Evolutionary conservation across 2,797 vertebrate species (phyloP).

Genomic region (Anguilla obscura): DNA sequence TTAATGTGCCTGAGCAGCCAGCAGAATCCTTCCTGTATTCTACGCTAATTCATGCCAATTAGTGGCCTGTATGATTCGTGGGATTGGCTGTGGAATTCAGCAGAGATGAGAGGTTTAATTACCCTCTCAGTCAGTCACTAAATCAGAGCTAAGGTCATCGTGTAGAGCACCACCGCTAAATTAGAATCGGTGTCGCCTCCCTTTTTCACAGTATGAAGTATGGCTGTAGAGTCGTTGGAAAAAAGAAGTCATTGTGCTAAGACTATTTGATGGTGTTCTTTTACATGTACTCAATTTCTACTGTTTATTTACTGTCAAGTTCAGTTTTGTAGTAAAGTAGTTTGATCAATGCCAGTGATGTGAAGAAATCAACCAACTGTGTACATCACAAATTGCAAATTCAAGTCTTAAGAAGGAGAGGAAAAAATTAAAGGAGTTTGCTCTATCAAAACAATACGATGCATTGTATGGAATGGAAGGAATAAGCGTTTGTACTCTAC

Average conservation of each 20-base stretch:
- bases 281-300: neutral
- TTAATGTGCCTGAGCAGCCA: slow-evolving; percentile 27
- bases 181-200: neutral
- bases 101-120: slow-evolving; percentile 42
- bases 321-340: neutral
- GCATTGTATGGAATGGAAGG: neutral
- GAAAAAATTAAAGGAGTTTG: neutral
- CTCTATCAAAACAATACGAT: slow-evolving; percentile 13
- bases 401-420: neutral
- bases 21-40: slow-evolving; percentile 36
- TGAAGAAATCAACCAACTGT: neutral
- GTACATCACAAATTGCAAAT: neutral
- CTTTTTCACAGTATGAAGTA: neutral
- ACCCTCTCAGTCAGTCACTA: slow-evolving; percentile 37
- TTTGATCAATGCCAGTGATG: neutral
- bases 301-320: neutral
- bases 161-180: neutral
- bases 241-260: neutral
- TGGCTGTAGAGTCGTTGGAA: too few relatives aligned
- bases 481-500: neutral
- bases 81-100: slow-evolving; percentile 32
- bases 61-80: slow-evolving; percentile 36
- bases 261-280: neutral
- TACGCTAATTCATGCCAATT: slow-evolving; percentile 47
- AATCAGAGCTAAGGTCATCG: slow-evolving; percentile 31